A percentile compares a stretch with the other conserved stretches of the same genome.
phyloP scores from a whole-genome alignment of 1,140 invertebrate genomes.

The Drosophila takahashii region DNA sequence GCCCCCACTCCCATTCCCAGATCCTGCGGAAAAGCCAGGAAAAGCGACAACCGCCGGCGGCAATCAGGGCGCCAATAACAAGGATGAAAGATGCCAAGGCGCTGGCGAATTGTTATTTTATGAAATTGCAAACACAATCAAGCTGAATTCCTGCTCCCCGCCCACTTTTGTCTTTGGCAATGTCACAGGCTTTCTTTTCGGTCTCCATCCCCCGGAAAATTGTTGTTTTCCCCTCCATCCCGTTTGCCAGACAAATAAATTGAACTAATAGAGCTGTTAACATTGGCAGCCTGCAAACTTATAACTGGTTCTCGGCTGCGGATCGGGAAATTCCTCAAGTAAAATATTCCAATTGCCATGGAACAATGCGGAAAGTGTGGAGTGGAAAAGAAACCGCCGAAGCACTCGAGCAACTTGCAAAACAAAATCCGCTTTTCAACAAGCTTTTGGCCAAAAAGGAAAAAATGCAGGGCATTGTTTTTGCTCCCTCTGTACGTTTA shows the following conservation, averaged over 20 bases:
- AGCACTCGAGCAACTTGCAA: constrained; percentile 70
- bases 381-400: constrained; percentile 61
- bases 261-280: constrained; percentile 82
- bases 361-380: constrained; percentile 65
- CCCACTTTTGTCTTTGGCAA: constrained; percentile 65
- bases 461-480: constrained; percentile 46
- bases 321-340: constrained; percentile 56
- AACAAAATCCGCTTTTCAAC: constrained; percentile 67
- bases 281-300: constrained; percentile 68
- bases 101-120: constrained; percentile 76
- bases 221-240: constrained; percentile 36
- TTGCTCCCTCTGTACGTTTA: constrained; percentile 15
- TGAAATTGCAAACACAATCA: constrained; percentile 83
- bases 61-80: constrained; percentile 69
- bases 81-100: constrained; percentile 56
- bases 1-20: not conserved
- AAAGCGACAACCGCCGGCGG: constrained; percentile 71
- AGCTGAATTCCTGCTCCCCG: constrained; percentile 59
- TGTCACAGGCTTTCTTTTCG: constrained; percentile 23
- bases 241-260: constrained; percentile 73
- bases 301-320: constrained; percentile 44
- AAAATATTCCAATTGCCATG: constrained; percentile 77
- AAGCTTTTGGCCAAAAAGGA: constrained; percentile 14
- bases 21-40: constrained; percentile 21
- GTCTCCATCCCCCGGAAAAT: constrained; percentile 13